Evolutionary conservation across 2,113 vertebrate species (phyloP), one percentile per base, ranked within the genome.

Genomic region (Pelobates fuscus): DNA sequence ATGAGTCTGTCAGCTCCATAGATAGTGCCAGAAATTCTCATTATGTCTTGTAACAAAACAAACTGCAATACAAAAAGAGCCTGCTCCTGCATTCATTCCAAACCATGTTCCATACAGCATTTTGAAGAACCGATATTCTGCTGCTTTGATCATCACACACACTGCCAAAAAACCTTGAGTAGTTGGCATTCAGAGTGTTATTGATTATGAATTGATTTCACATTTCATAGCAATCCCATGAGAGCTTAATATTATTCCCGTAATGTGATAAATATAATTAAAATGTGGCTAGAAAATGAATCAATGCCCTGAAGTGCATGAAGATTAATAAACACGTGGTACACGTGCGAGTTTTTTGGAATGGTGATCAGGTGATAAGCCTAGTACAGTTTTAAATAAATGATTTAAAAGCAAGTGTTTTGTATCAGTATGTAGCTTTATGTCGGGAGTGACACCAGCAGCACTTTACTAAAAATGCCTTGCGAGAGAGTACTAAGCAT

Each of bases 11-110:
- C n/a, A 18, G 32, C 15, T 21, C 62, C 12, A 20, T 64, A 32
- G 64, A 66, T 66, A 26, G 21, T 46, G 43, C 64, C 64, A 27
- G 64, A 66, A 66, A 66, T 49, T 46, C 64, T 46, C 64, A 66
- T 66, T 66, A 49, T 66, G 64, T 46, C 24, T 66, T 32, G 5
- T 66, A 25, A 66, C 43, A 66, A 66, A 66, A 26, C 64, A 49
- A 18, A 66, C 5, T 66, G 41, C 4, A 49, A 23, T 37, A 7
- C 41, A 18, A 11, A 66, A 66, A 66, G 41, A 8, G 41, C 64
- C 43, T 25, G 15, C 64, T 6, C 52, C 25, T 14, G 26, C 29
- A 62, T 20, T 62, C 24, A 32, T 60, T 43, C 20, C 29, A 64
- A 27, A 18, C 27, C 12, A 8, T 37, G 20, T 1, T 17, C 44